Base-by-base conservation (phyloP, 2,113 vertebrate genomes). In the Arenaria interpres region DNA sequence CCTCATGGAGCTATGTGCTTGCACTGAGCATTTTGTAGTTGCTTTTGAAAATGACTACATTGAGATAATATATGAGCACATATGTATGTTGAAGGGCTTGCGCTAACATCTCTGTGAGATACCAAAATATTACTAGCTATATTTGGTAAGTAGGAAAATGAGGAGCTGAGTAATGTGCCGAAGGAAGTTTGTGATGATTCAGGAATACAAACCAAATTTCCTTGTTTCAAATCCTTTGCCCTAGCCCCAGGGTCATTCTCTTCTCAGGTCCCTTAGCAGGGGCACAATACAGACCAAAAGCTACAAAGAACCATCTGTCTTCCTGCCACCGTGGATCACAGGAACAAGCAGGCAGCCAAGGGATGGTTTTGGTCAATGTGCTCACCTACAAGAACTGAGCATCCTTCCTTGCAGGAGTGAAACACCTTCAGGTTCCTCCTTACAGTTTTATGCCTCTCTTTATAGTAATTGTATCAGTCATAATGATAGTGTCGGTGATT, bases 41-140 rank as follows among this genome's bases (percentile, higher is more conserved):
- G 1, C 62, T 88, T 95, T 71, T 81, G 62, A 56, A 95, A 96
- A 78, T 75, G 68, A 74, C 50, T 95, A 23, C 78, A 54, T 67
- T 2, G 10, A 89, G 86, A 92, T 92, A 96, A 96, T 75, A 14
- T 89, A 93, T 89, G 92, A 95, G 77, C 77, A 94, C 90, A 84
- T 93, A 92, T 54, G 67, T 73, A 78, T 48, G 59, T 93, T 91
- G 89, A 75, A 85, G 87, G 91, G 85, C 92, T 90, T 93, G 73
- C 89, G 90, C 87, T 95, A 90, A 96, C 73, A 57, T 91, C 83
- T 93, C 76, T 67, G 75, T 17, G 86, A 95, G 89, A 79, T 85
- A 94, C 87, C 89, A 92, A 95, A 95, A 95, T 96, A 96, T 89
- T 92, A 41, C 80, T 46, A 50, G 45, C 85, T 95, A 32, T 85